Percentiles rank a stretch among this genome's conserved stretches.
Evolutionary conservation across 2,888 invertebrate genomes (phyloP).

Genomic region (Nephrotoma guestfalica): DNA sequence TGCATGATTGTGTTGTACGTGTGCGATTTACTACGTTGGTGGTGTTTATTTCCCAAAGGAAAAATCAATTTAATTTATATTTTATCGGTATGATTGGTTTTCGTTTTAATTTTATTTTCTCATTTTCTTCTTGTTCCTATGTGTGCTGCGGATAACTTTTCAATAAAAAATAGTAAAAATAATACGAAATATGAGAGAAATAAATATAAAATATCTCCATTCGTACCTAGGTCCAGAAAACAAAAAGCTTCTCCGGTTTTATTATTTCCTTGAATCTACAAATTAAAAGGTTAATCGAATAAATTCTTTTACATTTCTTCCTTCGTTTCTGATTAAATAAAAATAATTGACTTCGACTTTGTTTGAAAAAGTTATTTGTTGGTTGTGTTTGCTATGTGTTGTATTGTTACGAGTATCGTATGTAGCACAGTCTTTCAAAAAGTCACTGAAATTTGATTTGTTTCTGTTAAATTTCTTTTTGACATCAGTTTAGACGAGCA

Average conservation of each 20-base stretch:
- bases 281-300: neutral
- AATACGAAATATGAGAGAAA: neutral
- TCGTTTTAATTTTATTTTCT: neutral
- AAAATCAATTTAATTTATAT: neutral
- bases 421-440: neutral
- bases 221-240: neutral
- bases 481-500: neutral
- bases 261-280: neutral
- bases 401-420: neutral
- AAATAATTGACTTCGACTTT: neutral
- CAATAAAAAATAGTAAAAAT: neutral
- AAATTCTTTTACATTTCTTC: neutral
- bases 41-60: neutral
- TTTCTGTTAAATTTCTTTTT: neutral
- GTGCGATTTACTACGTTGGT: neutral
- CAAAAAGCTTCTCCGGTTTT: neutral
- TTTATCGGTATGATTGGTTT: neutral
- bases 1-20: neutral
- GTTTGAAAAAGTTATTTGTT: neutral
- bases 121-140: neutral
- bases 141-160: neutral
- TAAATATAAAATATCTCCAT: neutral
- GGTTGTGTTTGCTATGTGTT: neutral
- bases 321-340: neutral
- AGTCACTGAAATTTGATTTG: neutral